Evolutionary conservation across 2,113 vertebrate genomes (phyloP).

Genomic region (Tragelaphus strepsiceros): DNA sequence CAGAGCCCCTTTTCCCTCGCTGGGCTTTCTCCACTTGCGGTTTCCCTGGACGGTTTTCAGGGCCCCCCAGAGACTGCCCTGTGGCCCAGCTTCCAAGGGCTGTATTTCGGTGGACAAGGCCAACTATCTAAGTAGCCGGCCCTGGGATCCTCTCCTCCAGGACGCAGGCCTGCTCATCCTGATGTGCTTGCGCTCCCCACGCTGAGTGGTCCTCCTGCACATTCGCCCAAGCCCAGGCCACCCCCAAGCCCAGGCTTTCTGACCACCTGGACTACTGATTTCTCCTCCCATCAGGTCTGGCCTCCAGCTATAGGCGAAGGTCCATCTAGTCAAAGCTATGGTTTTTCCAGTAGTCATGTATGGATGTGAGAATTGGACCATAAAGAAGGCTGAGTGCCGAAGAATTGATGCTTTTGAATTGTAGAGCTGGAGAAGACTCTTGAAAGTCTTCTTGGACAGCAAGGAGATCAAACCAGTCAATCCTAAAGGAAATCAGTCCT

Average conservation of each 20-base stretch:
- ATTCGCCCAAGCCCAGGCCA: neutral
- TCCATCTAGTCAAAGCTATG: neutral
- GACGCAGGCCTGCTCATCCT: rapidly evolving
- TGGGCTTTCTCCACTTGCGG: neutral
- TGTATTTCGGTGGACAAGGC: neutral
- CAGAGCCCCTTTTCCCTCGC: neutral
- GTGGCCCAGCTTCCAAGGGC: neutral
- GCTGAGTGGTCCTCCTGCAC: rapidly evolving
- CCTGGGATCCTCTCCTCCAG: too few relatives aligned
- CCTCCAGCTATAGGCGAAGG: neutral
- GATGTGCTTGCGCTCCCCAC: rapidly evolving
- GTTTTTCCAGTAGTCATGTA: neutral
- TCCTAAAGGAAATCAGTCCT: neutral
- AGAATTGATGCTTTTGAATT: neutral
- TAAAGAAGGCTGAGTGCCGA: neutral
- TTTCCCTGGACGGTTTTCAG: neutral
- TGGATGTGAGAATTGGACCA: neutral
- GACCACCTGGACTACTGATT: neutral
- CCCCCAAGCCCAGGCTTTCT: neutral
- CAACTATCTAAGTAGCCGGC: too few relatives aligned
- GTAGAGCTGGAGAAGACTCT: neutral
- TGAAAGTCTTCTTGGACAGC: neutral
- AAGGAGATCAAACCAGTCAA: neutral
- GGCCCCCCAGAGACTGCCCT: neutral
- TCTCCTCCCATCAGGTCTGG: neutral